Conservation (phyloP, 2,888 invertebrate genomes). For the Cryptophagus acutangulus region DNA sequence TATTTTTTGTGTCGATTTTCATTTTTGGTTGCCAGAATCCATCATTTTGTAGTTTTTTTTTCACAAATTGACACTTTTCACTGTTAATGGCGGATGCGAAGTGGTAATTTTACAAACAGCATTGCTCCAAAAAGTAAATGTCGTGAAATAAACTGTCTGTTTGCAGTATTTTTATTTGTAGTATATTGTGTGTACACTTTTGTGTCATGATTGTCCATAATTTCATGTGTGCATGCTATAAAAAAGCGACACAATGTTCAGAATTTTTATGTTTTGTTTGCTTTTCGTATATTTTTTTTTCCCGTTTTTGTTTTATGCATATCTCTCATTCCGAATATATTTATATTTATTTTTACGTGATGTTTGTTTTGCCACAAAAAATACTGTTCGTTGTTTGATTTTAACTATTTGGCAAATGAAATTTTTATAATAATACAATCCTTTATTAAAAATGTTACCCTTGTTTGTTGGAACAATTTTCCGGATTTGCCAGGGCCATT, state of each 20-base stretch:
- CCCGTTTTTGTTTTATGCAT: slow-evolving; percentile 22
- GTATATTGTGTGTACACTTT: too few relatives aligned
- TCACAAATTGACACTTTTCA: background rate
- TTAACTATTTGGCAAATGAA: background rate
- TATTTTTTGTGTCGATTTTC: too few relatives aligned
- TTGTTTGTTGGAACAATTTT: too few relatives aligned
- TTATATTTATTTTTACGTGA: too few relatives aligned
- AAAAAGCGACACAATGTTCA: slow-evolving; percentile 29
- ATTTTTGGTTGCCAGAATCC: too few relatives aligned
- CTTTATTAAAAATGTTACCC: too few relatives aligned
- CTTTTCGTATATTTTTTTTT: slow-evolving; percentile 28
- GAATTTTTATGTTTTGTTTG: slow-evolving; percentile 30
- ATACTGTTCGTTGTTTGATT: too few relatives aligned
- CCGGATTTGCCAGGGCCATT: slow-evolving; percentile 5
- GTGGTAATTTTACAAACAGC: background rate
- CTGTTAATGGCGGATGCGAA: background rate
- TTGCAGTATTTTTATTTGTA: slow-evolving; percentile 34
- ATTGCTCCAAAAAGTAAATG: slow-evolving; percentile 16
- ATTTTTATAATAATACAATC: slow-evolving; percentile 9
- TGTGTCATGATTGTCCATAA: slow-evolving; percentile 37
- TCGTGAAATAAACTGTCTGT: slow-evolving; percentile 29
- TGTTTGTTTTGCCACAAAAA: too few relatives aligned
- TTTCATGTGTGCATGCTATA: slow-evolving; percentile 34
- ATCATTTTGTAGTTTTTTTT: too few relatives aligned
- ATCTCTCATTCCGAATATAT: too few relatives aligned